These are phyloP conservation scores for Sympetrum striolatum DNA, from an alignment of 2,888 invertebrate genomes.

Conservation along the genomic window DNA sequence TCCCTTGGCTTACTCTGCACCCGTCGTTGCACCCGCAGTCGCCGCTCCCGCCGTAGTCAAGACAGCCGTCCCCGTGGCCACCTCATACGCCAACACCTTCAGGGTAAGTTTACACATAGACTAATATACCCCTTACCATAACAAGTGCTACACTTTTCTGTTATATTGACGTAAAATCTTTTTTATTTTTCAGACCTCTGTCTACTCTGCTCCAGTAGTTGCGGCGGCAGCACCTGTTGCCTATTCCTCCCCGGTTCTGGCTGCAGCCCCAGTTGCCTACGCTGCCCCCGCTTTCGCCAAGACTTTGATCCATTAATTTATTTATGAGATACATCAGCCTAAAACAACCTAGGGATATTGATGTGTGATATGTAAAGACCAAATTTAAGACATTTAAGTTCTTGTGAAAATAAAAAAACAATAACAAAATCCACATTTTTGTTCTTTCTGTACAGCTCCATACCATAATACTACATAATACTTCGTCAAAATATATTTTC, in stretches of 20 bases:
- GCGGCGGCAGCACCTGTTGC: conserved; percentile 49
- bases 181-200: conserved; percentile 52
- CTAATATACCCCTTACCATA: too few relatives aligned
- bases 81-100: conserved; percentile 71
- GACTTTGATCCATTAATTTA: neutral
- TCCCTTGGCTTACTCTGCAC: conserved; percentile 52
- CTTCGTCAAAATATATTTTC: too few relatives aligned
- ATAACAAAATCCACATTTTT: too few relatives aligned
- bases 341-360: too few relatives aligned
- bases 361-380: too few relatives aligned
- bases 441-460: too few relatives aligned
- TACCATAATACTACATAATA: too few relatives aligned
- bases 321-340: too few relatives aligned
- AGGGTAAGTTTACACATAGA: conserved; percentile 58
- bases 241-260: neutral
- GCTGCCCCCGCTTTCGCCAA: conserved; percentile 6
- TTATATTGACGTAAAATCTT: too few relatives aligned
- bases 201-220: conserved; percentile 27
- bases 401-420: too few relatives aligned
- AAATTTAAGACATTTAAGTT: too few relatives aligned
- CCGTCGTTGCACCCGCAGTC: conserved; percentile 56
- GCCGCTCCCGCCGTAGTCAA: conserved; percentile 60
- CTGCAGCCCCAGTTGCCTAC: neutral
- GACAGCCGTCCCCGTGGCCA: conserved; percentile 65
- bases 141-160: too few relatives aligned